Conservation (phyloP, 2,888 invertebrate species). For the Rhingia campestris region DNA sequence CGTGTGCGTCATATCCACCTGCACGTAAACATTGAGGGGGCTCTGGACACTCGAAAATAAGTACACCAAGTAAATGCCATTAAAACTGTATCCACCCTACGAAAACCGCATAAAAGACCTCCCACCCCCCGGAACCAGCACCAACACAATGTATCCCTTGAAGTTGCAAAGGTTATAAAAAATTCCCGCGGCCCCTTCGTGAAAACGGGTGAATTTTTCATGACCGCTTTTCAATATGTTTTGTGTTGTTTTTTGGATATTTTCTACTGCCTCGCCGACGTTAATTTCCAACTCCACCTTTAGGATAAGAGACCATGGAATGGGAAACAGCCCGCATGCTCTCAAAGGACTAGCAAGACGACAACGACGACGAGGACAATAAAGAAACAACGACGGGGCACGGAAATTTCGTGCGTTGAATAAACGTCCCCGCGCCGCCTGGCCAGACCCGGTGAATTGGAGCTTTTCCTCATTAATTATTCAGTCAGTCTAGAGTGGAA, state of each 20-base stretch:
- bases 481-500: constrained; percentile 69
- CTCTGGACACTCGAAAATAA: constrained; percentile 54
- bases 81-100: constrained; percentile 62
- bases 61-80: constrained; percentile 49
- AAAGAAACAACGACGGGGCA: constrained; percentile 19
- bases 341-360: constrained; percentile 31
- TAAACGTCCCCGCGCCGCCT: constrained; percentile 16
- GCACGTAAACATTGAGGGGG: constrained; percentile 24
- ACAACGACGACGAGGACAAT: constrained; percentile 1
- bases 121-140: constrained; percentile 4
- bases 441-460: constrained; percentile 46
- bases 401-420: constrained; percentile 54
- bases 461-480: constrained; percentile 67
- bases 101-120: constrained; percentile 43
- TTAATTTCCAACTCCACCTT: constrained; percentile 53
- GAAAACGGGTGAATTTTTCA: constrained; percentile 71
- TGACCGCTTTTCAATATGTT: constrained; percentile 72
- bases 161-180: constrained; percentile 57
- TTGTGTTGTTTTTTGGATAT: constrained; percentile 47
- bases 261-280: constrained; percentile 32
- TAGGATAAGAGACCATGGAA: background rate
- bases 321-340: background rate
- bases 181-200: constrained; percentile 70
- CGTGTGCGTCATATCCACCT: constrained; percentile 38
- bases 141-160: constrained; percentile 37